Evolutionary conservation across 2,113 vertebrate genomes (phyloP).

Genomic region (Corythornis vintsioides): DNA sequence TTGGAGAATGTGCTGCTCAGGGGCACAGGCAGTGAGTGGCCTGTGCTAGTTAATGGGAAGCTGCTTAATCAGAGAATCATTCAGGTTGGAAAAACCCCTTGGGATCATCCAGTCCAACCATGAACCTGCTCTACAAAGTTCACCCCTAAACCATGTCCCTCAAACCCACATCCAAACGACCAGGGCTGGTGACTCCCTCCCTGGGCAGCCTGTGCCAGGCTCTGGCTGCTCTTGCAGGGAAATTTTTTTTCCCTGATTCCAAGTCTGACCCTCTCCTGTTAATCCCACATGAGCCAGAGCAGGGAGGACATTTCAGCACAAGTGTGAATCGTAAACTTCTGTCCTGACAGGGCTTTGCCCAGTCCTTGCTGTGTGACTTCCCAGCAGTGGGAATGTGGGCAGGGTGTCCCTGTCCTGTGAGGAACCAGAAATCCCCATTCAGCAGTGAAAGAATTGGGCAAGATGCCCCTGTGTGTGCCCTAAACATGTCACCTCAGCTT

Average conservation of each 20-base stretch:
- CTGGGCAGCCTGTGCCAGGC: no score
- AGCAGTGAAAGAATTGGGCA: neutral
- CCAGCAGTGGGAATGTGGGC: neutral
- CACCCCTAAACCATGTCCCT: no score
- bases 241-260: no score
- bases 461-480: fast-evolving
- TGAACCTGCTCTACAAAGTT: no score
- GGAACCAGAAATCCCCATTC: neutral
- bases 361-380: neutral
- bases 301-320: neutral
- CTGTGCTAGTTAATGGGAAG: neutral
- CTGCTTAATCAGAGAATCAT: neutral
- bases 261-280: no score
- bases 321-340: neutral
- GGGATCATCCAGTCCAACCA: no score
- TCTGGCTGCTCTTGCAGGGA: no score
- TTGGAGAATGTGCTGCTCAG: neutral
- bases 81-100: no score
- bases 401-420: neutral
- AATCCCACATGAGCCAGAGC: neutral
- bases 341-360: neutral
- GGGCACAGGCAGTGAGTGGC: neutral
- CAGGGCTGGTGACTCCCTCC: no score
- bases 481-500: neutral
- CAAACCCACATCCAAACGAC: no score